Base-by-base conservation (phyloP, 2,888 invertebrate genomes). In the Saturnia pavonia region DNA sequence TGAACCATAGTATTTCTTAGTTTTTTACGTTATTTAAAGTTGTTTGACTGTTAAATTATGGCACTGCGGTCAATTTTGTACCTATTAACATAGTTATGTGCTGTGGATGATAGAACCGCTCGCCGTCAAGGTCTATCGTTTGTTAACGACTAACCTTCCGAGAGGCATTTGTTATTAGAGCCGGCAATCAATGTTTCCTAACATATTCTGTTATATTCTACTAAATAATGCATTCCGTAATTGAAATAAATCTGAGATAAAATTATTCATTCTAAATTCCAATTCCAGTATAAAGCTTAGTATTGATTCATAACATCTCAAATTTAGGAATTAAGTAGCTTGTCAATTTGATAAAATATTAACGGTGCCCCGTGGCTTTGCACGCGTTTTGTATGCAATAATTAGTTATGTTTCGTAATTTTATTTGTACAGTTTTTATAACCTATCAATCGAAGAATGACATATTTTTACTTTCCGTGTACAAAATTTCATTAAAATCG, bases 121-220 rank as follows among this genome's bases (percentile, higher is more conserved):
- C 76, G 75, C 67, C 73, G 43, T 73, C 86, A 88, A 88, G 88
- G 88, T 82, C 78, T 73, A 40, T 22, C 70, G 72, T 76, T 72
- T 65, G 65, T 65, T 75, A 80, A 80, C 74, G 73, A 74, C 71
- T 78, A 83, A 87, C 87, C 87, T 88, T 86, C 85, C 73, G 51
- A 74, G 77, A 83, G 80, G 82, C 80, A 85, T 86, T 87, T 82
- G 81, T 86, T 84, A 87, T 88, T 86, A 86, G 81, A 83, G 67
- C 82, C 83, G 84, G 84, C 83, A 82, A 82, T 84, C 82, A 84
- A 76, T 73, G 77, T 77, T 79, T 78, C 77, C 75, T 75, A 78
- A 79, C 75, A 72, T 65, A 69, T 54, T 71, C 72, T 72, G 74
- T 54, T 54, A 74, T 75, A 71, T 73, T 74, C 73, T 75, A 74